Evolutionary conservation across 1,140 invertebrate species (phyloP).

Genomic region (Mya arenaria): DNA sequence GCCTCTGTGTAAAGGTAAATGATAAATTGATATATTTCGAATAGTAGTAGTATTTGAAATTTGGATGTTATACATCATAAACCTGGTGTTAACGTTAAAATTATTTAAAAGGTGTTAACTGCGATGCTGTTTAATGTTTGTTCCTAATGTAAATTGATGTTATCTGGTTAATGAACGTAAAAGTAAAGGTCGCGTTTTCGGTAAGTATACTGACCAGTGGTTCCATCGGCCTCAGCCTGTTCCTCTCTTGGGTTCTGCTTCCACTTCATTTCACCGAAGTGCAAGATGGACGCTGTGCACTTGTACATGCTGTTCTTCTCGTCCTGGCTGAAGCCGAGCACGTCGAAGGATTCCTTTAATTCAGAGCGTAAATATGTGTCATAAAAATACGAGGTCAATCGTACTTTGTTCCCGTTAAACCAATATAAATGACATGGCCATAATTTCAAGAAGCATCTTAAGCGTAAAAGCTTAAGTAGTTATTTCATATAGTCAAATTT

Average conservation of each 20-base stretch:
- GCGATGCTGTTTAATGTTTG: no score
- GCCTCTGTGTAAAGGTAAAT: constrained; percentile 86
- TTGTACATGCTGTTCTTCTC: constrained; percentile 98
- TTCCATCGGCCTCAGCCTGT: constrained; percentile 98
- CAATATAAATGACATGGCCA: no score
- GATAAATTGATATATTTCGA: neutral
- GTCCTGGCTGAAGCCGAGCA: constrained; percentile 96
- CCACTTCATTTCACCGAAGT: constrained; percentile 99
- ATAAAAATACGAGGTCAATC: no score
- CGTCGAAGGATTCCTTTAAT: constrained; percentile 96
- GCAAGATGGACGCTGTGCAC: constrained; percentile 97
- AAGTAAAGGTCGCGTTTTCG: no score
- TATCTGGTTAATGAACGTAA: no score
- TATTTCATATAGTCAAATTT: no score
- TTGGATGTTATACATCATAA: neutral
- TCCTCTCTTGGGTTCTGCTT: constrained; percentile 99
- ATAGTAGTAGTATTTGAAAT: neutral
- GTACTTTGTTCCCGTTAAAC: no score
- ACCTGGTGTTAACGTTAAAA: neutral
- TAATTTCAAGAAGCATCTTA: no score
- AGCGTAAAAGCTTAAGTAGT: no score
- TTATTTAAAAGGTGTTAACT: neutral
- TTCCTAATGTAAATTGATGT: no score
- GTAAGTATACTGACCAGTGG: constrained; percentile 81
- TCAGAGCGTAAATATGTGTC: no score